Conservation (phyloP, 2,888 invertebrate species). For the Lumbricus terrestris region DNA sequence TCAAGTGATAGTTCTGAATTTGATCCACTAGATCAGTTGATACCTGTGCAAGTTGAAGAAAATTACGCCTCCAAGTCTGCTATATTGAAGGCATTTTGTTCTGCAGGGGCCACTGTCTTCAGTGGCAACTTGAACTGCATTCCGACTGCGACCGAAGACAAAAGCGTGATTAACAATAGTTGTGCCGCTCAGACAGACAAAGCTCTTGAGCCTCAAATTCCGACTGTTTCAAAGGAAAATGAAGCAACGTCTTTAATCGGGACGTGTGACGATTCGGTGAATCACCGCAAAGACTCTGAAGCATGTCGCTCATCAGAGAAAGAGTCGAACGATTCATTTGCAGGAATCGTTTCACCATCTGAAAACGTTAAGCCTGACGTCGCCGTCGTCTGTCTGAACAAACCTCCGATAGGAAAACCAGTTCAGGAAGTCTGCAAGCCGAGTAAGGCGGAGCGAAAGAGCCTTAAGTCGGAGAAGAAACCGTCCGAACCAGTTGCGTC, state of each 20-base stretch:
- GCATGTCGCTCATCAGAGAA: no score
- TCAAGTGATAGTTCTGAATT: not conserved
- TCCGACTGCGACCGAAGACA: not conserved
- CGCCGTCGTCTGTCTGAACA: not conserved
- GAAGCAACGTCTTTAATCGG: not conserved
- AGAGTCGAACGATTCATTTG: not conserved
- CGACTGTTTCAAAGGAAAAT: not conserved
- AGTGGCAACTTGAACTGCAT: not conserved
- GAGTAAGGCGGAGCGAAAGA: not conserved
- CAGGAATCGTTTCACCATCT: not conserved
- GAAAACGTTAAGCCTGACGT: not conserved
- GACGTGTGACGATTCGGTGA: not conserved
- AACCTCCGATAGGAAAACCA: slow-evolving; percentile 6
- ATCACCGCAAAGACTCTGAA: not conserved
- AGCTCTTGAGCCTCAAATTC: not conserved
- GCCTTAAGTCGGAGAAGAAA: not conserved
- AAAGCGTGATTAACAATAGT: not conserved
- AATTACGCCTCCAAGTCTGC: not conserved
- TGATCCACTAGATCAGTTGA: not conserved
- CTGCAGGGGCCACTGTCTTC: not conserved
- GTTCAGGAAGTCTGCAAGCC: not conserved
- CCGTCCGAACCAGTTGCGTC: slow-evolving; percentile 8
- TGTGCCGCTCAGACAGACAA: not conserved
- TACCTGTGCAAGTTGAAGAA: not conserved
- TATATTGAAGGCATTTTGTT: not conserved